Evolutionary conservation across 2,113 vertebrate genomes (phyloP), one percentile per base, ranked within the genome.

Genomic region (Nycticorax nycticorax): DNA sequence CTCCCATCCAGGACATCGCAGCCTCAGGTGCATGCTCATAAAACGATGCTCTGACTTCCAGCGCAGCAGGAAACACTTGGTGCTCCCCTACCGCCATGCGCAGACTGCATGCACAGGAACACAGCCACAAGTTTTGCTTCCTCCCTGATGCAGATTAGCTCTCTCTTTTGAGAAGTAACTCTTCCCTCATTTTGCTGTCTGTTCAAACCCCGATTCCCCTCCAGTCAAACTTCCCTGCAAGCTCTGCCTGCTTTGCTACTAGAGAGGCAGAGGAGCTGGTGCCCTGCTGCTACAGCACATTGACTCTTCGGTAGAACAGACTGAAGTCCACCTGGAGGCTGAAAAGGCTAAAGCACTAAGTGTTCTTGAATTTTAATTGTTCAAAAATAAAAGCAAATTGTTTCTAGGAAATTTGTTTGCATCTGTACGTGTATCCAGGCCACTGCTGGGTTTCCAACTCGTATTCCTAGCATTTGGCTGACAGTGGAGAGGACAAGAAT

Each of bases 11-110:
- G 62, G 64, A 47, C 39, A 56, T 6, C 0, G 1, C 39, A 28
- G 64, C 2, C 13, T 52, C 22, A 2, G 0, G 12, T 28, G 30
- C 14, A 19, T 0, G 6, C 33, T 27, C 56, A 28, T 9, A 7
- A 15, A 35, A n/a, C 19, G 6, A 21, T 1, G 35, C 39, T 72
- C 53, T 53, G 75, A 8, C 35, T 53, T 20, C 14, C 24, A 50
- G 76, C 20, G 43, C 21, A 50, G 59, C 57, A 80, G 77, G 39
- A 69, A 28, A 37, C 2, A 11, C 45, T 43, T 0, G n/a, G 0
- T 7, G 41, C 63, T 48, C 23, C 35, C 27, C 48, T 14, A 19
- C 23, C 2, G 21, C 22, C 55, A 41, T 33, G 66, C 48, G 35
- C 52, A 37, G 69, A 20, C 45, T 72, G 43, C 39, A 9, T 0